Percentiles rank a stretch among this genome's conserved stretches.
These are phyloP conservation scores for Aethina tumida DNA, from an alignment of 1,140 invertebrate genomes.

Conservation along the genomic window DNA sequence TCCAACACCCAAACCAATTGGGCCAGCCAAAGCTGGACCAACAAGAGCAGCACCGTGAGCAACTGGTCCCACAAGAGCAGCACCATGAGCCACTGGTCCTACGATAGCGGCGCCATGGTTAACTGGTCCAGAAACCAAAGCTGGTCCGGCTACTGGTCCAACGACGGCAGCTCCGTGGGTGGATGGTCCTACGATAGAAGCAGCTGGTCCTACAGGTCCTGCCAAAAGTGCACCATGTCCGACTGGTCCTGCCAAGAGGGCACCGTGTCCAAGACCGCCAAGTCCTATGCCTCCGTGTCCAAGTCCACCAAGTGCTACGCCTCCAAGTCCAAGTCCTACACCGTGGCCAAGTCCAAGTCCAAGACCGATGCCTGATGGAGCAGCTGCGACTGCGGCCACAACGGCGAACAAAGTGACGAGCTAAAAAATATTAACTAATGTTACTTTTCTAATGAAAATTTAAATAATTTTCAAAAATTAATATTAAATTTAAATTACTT, in stretches of 20 bases:
- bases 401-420: conserved; percentile 15
- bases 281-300: conserved; percentile 10
- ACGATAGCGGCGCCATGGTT: conserved; percentile 6
- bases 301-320: background rate
- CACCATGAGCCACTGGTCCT: conserved; percentile 12
- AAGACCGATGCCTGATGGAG: conserved; percentile 11
- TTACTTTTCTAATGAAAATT: too few relatives aligned
- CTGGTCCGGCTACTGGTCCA: conserved; percentile 1
- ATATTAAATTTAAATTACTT: too few relatives aligned
- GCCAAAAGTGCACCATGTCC: conserved; percentile 3
- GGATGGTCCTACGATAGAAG: background rate
- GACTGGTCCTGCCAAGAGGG: background rate
- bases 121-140: conserved; percentile 12
- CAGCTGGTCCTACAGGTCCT: conserved; percentile 3
- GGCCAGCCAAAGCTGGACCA: conserved; percentile 2
- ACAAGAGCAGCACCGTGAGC: conserved; percentile 13
- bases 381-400: conserved; percentile 17
- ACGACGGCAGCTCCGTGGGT: background rate
- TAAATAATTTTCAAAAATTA: too few relatives aligned
- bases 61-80: conserved; percentile 16
- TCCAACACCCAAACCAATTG: too few relatives aligned
- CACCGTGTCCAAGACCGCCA: background rate
- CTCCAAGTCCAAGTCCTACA: background rate
- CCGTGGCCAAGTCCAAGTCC: conserved; percentile 9
- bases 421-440: conserved; percentile 10